phyloP scores from a whole-genome alignment of 2,113 vertebrate genomes.

The Mugil cephalus region DNA sequence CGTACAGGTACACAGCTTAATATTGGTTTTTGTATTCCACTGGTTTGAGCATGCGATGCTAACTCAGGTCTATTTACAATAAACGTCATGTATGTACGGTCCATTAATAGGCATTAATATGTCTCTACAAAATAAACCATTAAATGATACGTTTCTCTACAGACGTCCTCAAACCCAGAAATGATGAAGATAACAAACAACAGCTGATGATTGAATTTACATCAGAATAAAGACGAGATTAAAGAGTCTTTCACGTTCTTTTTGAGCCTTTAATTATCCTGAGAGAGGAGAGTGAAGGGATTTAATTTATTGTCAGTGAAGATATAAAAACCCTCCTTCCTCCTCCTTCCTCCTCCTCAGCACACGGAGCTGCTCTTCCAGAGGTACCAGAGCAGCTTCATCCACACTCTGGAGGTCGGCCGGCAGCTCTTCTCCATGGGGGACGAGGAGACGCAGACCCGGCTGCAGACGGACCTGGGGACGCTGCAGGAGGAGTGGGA shows the following conservation, averaged over 20 bases:
- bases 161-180: too few relatives aligned
- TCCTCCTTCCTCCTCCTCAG: constrained; percentile 69
- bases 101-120: too few relatives aligned
- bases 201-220: constrained; percentile 43
- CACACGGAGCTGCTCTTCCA: constrained; percentile 85
- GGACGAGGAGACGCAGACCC: constrained; percentile 71
- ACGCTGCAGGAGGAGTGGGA: constrained; percentile 88
- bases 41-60: too few relatives aligned
- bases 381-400: constrained; percentile 84
- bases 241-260: neutral
- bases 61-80: too few relatives aligned
- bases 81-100: too few relatives aligned
- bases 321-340: neutral
- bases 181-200: neutral
- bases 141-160: too few relatives aligned
- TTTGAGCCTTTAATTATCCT: neutral
- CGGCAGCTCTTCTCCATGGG: constrained; percentile 84
- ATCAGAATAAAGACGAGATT: neutral
- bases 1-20: too few relatives aligned
- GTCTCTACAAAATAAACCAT: too few relatives aligned
- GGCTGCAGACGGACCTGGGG: constrained; percentile 82
- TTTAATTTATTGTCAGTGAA: constrained; percentile 12
- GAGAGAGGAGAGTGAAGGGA: constrained; percentile 13
- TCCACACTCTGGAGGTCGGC: constrained; percentile 84
- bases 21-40: too few relatives aligned